Conservation (phyloP, 2,797 vertebrate species). For the Hypotaenidia philippensis region DNA sequence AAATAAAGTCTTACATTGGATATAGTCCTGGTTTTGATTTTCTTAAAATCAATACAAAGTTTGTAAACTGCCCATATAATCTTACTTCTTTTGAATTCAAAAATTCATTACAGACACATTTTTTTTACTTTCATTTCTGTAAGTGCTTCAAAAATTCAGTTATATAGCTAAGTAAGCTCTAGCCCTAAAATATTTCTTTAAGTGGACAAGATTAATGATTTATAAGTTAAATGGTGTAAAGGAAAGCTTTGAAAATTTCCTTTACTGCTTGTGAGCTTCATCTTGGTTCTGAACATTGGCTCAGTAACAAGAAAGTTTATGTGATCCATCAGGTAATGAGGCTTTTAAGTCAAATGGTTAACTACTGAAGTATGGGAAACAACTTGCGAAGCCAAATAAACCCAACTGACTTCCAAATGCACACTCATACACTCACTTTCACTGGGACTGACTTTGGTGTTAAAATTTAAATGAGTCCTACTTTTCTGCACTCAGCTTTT, state of each 20-base stretch:
- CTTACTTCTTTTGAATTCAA: not conserved
- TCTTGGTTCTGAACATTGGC: not conserved
- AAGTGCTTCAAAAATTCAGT: not conserved
- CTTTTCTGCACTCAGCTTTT: not conserved
- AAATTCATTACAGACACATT: not conserved
- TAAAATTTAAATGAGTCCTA: slow-evolving; percentile 1
- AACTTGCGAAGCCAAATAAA: not conserved
- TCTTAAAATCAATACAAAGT: not conserved
- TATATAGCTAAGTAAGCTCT: not conserved
- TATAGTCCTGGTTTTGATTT: not conserved
- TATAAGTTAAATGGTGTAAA: not conserved
- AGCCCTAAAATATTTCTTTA: not conserved
- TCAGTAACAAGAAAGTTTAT: not conserved
- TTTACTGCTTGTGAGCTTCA: not conserved
- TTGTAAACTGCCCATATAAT: not conserved
- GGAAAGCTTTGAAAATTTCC: not conserved
- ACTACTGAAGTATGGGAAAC: not conserved
- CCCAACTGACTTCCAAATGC: not conserved
- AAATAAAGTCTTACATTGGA: not conserved
- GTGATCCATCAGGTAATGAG: slow-evolving; percentile 3
- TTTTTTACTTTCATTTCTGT: not conserved
- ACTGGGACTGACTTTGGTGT: not conserved
- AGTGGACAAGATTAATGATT: not conserved
- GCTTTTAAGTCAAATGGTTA: not conserved
- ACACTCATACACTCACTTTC: not conserved